phyloP scores from a whole-genome alignment of 1,140 invertebrate species.

The Drosophila arawakana region DNA sequence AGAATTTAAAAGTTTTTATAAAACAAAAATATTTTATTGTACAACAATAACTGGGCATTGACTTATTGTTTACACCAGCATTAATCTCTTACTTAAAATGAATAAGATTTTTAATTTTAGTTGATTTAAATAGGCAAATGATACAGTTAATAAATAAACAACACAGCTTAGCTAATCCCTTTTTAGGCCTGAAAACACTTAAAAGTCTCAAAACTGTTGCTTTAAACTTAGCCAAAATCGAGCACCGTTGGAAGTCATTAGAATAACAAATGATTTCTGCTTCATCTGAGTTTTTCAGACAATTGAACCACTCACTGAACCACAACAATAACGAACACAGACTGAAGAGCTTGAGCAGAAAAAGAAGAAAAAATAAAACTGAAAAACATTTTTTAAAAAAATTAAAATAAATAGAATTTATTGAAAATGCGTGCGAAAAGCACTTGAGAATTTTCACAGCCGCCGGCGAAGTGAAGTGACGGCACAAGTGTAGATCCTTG shows the following conservation, averaged over 20 bases:
- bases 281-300: neutral
- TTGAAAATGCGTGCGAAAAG: slow-evolving; percentile 69
- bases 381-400: neutral
- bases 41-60: no score
- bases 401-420: slow-evolving; percentile 37
- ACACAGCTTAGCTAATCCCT: no score
- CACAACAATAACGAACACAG: slow-evolving; percentile 26
- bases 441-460: slow-evolving; percentile 50
- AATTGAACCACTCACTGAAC: slow-evolving; percentile 3
- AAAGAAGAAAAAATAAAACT: neutral
- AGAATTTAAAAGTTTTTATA: no score
- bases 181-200: neutral
- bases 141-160: no score
- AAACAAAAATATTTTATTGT: no score
- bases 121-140: no score
- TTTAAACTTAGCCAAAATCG: slow-evolving; percentile 6
- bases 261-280: slow-evolving; percentile 21
- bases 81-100: no score
- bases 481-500: neutral
- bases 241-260: slow-evolving; percentile 12
- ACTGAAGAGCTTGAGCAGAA: slow-evolving; percentile 17
- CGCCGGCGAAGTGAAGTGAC: slow-evolving; percentile 42
- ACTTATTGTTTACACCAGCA: no score
- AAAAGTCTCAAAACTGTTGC: slow-evolving; percentile 26
- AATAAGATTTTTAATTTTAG: no score